Base-by-base conservation (phyloP, 2,113 vertebrate genomes). In the Rhinopomastus cyanomelas region DNA sequence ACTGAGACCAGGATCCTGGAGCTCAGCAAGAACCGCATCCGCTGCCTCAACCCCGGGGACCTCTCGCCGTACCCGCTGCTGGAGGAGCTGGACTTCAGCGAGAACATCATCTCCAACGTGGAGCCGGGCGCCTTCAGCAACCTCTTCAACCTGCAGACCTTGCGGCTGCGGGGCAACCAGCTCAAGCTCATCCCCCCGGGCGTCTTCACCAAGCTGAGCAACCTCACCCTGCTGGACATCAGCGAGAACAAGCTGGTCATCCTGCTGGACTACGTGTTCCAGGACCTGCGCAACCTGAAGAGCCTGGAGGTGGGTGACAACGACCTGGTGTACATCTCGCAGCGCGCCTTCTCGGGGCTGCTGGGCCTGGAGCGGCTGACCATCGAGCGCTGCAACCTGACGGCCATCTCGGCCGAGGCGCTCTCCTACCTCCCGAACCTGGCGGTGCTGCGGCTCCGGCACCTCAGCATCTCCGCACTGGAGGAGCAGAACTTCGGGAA, bases 221-320 rank as follows among this genome's bases (percentile, higher is more conserved):
- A 99, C 96, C 97, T 99, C 72, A 99, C 99, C 3, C 96, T 98
- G 42, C 90, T 99, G 96, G 99, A 99, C 96, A 97, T 99, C 57
- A 99, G 99, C 18, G 99, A 98, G 93, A 99, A 99, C 97, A 98
- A 98, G 82, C 97, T 99, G 16, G 99, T 99, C 62, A 98, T 99
- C 96, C 97, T 99, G 78, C 95, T 99, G 89, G 99, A 99, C 96
- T 98, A 98, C 94, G 98, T 98, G 64, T 99, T 99, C 95, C 98
- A 99, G 96, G 99, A 99, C 85, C 96, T 99, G 79, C 95, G 91
- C 51, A 98, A 97, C 96, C 97, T 99, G 19, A 98, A 97, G 81
- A 97, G 96, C 76, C 97, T 99, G 76, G 98, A 99, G 64, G 98
- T 99, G 44, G 99, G 99, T 0, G 99, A 99, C 96, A 99, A 99